Evolutionary conservation across 2,888 invertebrate species (phyloP).

Genomic region (Meiosimyza decipiens): DNA sequence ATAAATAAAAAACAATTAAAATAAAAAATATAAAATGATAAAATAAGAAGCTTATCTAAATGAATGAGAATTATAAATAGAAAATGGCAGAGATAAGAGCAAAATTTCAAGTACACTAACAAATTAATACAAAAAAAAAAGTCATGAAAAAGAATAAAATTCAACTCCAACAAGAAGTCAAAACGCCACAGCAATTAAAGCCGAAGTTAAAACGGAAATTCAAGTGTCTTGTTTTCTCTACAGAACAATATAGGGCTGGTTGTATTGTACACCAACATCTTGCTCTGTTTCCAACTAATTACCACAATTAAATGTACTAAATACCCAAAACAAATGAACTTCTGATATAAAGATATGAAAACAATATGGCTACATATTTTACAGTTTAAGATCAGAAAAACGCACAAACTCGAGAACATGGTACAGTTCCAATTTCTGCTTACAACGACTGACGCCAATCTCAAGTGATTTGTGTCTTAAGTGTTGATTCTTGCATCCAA

Average conservation of each 20-base stretch:
- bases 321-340: slow-evolving; percentile 29
- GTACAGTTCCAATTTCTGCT: too few relatives aligned
- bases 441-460: background rate
- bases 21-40: too few relatives aligned
- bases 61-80: too few relatives aligned
- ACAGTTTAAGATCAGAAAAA: background rate
- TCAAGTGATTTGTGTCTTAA: slow-evolving; percentile 6
- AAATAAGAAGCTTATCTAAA: too few relatives aligned
- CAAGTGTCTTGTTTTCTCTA: slow-evolving; percentile 16
- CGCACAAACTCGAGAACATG: too few relatives aligned
- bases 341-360: slow-evolving; percentile 19
- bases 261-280: slow-evolving; percentile 4
- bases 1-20: too few relatives aligned
- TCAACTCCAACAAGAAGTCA: background rate
- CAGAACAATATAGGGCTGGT: too few relatives aligned
- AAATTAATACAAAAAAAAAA: background rate
- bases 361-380: slow-evolving; percentile 1
- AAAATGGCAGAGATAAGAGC: too few relatives aligned
- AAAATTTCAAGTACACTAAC: background rate
- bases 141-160: background rate
- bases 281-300: slow-evolving; percentile 20
- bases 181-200: background rate
- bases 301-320: slow-evolving; percentile 28
- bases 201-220: background rate
- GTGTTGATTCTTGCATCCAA: background rate